Conservation (phyloP, 2,113 vertebrate species). For the Phrynosoma platyrhinos region DNA sequence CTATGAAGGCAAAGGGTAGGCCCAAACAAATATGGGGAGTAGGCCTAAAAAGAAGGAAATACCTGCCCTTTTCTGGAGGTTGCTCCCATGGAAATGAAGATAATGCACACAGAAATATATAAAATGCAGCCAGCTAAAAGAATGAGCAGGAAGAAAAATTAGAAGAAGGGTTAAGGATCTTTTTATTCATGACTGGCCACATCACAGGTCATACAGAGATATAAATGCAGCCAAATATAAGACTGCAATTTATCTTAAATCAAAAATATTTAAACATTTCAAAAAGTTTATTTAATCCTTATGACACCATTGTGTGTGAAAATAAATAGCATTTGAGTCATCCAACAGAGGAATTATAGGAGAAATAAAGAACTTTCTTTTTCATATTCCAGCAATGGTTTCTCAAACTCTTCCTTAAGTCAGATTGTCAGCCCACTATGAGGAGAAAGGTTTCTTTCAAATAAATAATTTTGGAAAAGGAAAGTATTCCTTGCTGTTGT, state of each 20-base stretch:
- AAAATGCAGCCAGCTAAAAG: conserved; percentile 58
- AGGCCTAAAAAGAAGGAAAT: conserved; percentile 68
- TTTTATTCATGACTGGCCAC: background rate
- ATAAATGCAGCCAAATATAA: conserved; percentile 29
- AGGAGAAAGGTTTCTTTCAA: no score
- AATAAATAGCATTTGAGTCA: fast-evolving
- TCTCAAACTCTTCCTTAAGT: background rate
- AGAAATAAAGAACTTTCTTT: background rate
- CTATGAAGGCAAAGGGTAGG: conserved; percentile 51
- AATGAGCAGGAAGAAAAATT: conserved; percentile 64
- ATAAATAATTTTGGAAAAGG: no score
- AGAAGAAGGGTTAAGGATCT: conserved; percentile 31
- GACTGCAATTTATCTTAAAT: conserved; percentile 31
- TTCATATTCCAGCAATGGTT: background rate
- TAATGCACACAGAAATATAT: conserved; percentile 53
- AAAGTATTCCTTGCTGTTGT: no score
- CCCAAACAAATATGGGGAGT: conserved; percentile 67
- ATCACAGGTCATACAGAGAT: conserved; percentile 27
- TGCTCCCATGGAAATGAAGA: conserved; percentile 64
- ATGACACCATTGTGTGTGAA: background rate
- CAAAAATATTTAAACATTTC: conserved; percentile 38
- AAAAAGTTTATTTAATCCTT: background rate
- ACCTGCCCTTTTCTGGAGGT: conserved; percentile 70
- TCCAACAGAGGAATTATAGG: fast-evolving
- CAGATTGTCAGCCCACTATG: no score